These are phyloP conservation scores for Fistularia tabacaria DNA, from an alignment of 2,797 vertebrate genomes.

Conservation along the genomic window DNA sequence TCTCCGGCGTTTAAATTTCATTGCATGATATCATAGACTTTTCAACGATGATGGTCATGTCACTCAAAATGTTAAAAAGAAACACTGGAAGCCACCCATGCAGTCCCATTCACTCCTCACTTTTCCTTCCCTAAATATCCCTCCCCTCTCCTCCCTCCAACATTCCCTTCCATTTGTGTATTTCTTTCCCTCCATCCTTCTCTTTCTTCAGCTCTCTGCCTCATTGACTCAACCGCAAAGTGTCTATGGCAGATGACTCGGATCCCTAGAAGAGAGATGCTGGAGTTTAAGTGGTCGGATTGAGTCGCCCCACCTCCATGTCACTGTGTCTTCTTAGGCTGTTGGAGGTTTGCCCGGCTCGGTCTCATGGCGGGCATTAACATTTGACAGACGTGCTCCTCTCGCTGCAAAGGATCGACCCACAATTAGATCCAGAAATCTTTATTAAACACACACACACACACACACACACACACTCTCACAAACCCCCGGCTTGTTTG, in stretches of 20 bases:
- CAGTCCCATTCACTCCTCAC: constrained; percentile 54
- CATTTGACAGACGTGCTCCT: constrained; percentile 55
- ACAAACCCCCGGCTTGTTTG: constrained; percentile 12
- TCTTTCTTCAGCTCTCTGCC: constrained; percentile 45
- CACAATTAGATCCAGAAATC: constrained; percentile 70
- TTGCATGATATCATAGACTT: background rate
- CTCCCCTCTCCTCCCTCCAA: constrained; percentile 29
- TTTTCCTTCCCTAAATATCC: constrained; percentile 51
- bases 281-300: constrained; percentile 51
- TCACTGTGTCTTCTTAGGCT: constrained; percentile 28
- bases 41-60: constrained; percentile 54
- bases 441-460: constrained; percentile 20
- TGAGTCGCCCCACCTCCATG: constrained; percentile 21
- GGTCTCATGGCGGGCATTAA: constrained; percentile 20
- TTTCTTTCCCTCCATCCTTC: constrained; percentile 41
- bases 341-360: constrained; percentile 46
- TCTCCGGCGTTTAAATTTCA: too few relatives aligned
- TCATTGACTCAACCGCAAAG: constrained; percentile 63
- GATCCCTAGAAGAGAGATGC: constrained; percentile 39
- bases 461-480: background rate
- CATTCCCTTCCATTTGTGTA: constrained; percentile 52
- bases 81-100: constrained; percentile 68
- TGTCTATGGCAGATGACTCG: constrained; percentile 59
- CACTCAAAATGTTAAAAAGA: constrained; percentile 58
- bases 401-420: constrained; percentile 42